Evolutionary conservation across 2,888 invertebrate genomes (phyloP).

Genomic region (Argyresthia albistria): DNA sequence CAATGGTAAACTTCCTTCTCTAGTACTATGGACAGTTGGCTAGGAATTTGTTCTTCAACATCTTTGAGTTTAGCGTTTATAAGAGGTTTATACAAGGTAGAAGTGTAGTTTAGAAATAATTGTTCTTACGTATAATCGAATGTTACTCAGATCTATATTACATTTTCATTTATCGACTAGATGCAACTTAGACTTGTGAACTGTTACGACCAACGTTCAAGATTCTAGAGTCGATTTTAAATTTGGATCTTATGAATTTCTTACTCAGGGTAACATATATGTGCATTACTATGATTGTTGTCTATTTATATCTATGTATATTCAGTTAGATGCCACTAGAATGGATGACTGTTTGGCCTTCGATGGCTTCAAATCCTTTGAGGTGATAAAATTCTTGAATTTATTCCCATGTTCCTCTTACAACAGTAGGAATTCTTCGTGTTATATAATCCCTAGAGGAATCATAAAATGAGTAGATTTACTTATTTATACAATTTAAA

Average conservation of each 20-base stretch:
- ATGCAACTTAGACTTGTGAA: not conserved
- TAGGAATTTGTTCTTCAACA: not conserved
- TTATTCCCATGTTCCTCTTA: conserved; percentile 23
- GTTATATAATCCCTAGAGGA: conserved; percentile 41
- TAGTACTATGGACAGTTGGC: not conserved
- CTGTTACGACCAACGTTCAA: not conserved
- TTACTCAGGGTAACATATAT: conserved; percentile 61
- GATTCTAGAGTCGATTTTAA: not conserved
- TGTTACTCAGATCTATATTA: not conserved
- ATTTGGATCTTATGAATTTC: conserved; percentile 58
- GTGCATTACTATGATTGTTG: conserved; percentile 34
- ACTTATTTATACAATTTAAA: conserved; percentile 25
- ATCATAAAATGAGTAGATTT: conserved; percentile 27
- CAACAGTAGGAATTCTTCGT: conserved; percentile 27
- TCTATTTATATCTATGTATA: conserved; percentile 41
- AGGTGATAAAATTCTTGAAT: conserved; percentile 21
- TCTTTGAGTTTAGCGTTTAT: conserved; percentile 49
- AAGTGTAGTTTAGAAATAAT: conserved; percentile 60
- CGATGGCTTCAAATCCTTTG: conserved; percentile 25
- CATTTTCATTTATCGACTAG: not conserved
- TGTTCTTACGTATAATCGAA: conserved; percentile 38
- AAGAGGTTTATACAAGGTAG: conserved; percentile 73
- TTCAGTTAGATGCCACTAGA: conserved; percentile 41
- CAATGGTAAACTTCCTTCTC: not conserved
- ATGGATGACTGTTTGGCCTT: conserved; percentile 55